Evolutionary conservation across 2,113 vertebrate genomes (phyloP).

Genomic region (Lampris incognitus): DNA sequence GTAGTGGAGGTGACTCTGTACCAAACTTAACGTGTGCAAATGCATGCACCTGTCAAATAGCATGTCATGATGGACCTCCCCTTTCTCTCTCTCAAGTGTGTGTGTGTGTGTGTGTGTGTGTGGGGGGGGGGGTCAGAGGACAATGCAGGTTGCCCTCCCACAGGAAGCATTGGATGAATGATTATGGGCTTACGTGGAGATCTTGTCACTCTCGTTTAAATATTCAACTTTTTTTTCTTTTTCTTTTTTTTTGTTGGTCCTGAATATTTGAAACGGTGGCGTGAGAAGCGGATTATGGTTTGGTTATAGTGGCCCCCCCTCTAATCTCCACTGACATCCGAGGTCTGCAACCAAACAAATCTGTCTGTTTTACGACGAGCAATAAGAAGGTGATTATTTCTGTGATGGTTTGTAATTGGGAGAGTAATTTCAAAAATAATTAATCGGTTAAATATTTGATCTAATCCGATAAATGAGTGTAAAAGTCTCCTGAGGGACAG

Average conservation of each 20-base stretch:
- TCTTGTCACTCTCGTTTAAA: conserved; percentile 43
- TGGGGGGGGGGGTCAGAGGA: neutral
- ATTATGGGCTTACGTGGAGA: conserved; percentile 24
- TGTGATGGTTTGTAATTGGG: conserved; percentile 41
- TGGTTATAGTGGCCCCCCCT: neutral
- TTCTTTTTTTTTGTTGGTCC: neutral
- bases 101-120: conserved; percentile 3
- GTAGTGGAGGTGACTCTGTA: conserved; percentile 57
- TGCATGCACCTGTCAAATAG: neutral
- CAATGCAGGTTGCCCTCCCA: conserved; percentile 1
- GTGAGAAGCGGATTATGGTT: neutral
- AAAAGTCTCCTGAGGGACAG: conserved; percentile 75
- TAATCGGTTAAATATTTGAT: conserved; percentile 70
- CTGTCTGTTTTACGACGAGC: neutral
- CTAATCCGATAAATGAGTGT: conserved; percentile 72
- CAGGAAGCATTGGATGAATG: conserved; percentile 25
- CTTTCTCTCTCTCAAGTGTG: neutral
- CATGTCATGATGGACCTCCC: conserved; percentile 31
- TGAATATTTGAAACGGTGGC: conserved; percentile 38
- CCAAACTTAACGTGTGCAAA: conserved; percentile 30
- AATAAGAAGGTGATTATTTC: conserved; percentile 33
- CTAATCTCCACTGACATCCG: conserved; percentile 2
- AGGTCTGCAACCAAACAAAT: neutral
- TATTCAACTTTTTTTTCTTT: conserved; percentile 38
- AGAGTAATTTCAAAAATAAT: conserved; percentile 67